phyloP scores from a whole-genome alignment of 2,113 vertebrate species.

The Ceratotherium simum region DNA sequence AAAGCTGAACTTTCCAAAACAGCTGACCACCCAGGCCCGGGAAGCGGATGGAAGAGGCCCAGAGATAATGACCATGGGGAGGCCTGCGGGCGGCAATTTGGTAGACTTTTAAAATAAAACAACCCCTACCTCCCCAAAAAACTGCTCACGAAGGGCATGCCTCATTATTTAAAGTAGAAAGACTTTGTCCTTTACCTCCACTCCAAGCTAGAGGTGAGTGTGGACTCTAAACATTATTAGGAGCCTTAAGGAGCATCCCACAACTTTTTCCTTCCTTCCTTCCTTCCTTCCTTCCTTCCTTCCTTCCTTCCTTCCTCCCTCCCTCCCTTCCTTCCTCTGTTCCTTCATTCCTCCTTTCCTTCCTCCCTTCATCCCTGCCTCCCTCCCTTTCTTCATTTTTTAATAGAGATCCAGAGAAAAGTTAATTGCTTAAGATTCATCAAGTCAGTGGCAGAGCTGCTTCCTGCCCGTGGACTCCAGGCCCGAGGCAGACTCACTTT shows the following conservation, averaged over 20 bases:
- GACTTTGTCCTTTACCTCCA: background rate
- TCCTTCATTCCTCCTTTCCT: background rate
- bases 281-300: too few species aligned
- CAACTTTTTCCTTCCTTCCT: background rate
- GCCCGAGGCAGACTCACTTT: background rate
- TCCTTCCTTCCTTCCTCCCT: background rate
- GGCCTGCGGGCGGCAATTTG: background rate
- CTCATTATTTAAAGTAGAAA: background rate
- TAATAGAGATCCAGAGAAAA: background rate
- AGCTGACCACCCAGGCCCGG: background rate
- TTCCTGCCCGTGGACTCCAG: background rate
- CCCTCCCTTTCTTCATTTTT: background rate
- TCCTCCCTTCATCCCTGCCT: background rate
- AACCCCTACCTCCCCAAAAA: background rate
- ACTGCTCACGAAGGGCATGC: background rate
- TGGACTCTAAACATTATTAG: background rate
- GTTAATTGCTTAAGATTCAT: background rate
- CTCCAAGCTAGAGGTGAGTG: background rate
- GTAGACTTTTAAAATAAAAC: background rate
- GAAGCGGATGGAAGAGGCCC: background rate
- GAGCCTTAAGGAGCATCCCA: background rate
- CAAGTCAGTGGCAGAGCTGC: too few species aligned
- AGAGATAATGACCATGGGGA: background rate
- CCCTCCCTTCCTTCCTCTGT: background rate
- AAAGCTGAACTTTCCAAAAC: background rate